Conservation (phyloP, 2,888 invertebrate genomes). For the Apodemia duryi region DNA sequence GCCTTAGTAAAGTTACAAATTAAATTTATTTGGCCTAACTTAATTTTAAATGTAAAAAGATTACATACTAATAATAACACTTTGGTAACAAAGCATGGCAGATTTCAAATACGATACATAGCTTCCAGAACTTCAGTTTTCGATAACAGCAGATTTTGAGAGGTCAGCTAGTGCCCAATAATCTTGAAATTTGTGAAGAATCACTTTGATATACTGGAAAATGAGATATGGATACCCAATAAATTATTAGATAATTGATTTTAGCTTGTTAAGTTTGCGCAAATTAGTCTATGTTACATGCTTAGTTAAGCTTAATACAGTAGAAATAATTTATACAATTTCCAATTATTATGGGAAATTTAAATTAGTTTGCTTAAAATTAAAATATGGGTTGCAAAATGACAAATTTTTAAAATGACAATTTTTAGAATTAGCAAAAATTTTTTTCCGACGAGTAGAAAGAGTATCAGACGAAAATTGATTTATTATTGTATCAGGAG, state of each 20-base stretch:
- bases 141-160: background rate
- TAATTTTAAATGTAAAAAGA: background rate
- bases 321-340: too few relatives aligned
- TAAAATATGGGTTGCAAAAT: too few relatives aligned
- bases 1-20: background rate
- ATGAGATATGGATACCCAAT: background rate
- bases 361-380: too few relatives aligned
- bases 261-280: too few relatives aligned
- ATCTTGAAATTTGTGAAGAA: constrained; percentile 3
- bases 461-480: too few relatives aligned
- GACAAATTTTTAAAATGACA: too few relatives aligned
- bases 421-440: too few relatives aligned
- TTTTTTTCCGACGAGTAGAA: too few relatives aligned
- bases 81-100: background rate
- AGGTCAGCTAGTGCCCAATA: constrained; percentile 9
- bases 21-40: background rate
- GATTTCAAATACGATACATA: background rate
- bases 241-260: background rate
- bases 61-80: background rate
- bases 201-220: constrained; percentile 5
- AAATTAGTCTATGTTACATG: too few relatives aligned
- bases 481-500: too few relatives aligned
- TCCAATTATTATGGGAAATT: too few relatives aligned
- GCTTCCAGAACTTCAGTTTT: constrained; percentile 6
- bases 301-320: too few relatives aligned